Base-by-base conservation (phyloP, 1,140 invertebrate genomes). In the Bombus pyrosoma region DNA sequence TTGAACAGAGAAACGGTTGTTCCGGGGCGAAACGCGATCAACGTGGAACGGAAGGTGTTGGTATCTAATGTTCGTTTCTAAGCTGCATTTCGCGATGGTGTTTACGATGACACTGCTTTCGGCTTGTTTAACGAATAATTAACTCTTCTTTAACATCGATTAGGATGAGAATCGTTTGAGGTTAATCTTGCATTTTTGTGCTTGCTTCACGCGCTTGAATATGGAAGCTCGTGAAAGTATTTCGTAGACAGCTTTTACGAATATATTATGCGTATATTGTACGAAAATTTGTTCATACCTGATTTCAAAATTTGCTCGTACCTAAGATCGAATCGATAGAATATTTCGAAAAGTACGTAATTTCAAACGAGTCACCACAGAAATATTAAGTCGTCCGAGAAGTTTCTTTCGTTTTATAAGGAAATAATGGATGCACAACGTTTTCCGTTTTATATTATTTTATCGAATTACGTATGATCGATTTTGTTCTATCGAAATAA, bases 61-160 rank as follows among this genome's bases (percentile, higher is more conserved):
- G 32, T 83, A 64, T 76, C 87, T 80, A 64, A 85, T 41, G 64
- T 87, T 72, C 74, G 47, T 66, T 87, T 59, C 75, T 39, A 32
- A 64, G 22, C 85, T 68, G 59, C 57, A 71, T 81, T 41, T 53
- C 78, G 15, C 41, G 34, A 34, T 71, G 22, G 28, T 47, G 77
- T 78, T 53, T 34, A 32, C 64, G 62, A 22, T 25, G n/a, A 43
- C 18, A 6, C 32, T 41, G 77, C 41, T 47, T 25, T 32, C n/a
- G 13, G 15, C 10, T 5, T 6, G 64, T 37, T 80, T 47, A 37
- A 68, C 47, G 25, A 69, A 80, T 43, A 53, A 80, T 80, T 69
- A 53, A 80, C 69, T 69, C 15, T 15, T 53, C 64, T 37, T 80
- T 13, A 6, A 6, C 28, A 13, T 6, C 6, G 62, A 13, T 34